phyloP scores from a whole-genome alignment of 2,797 vertebrate genomes.

The Novumbra hubbsi region DNA sequence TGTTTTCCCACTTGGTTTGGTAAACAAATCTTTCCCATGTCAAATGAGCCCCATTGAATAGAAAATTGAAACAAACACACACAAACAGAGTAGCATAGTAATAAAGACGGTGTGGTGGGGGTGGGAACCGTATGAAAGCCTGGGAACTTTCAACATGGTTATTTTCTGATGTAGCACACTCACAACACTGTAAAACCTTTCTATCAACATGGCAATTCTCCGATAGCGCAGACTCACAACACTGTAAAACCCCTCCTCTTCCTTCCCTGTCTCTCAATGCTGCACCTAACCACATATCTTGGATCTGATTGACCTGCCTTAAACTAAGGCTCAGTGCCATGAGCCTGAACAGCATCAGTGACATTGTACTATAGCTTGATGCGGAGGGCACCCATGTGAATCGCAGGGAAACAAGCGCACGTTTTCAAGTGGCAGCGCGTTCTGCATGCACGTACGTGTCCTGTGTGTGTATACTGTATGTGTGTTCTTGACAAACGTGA shows the following conservation, averaged over 20 bases:
- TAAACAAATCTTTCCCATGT: no score
- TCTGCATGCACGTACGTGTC: not conserved
- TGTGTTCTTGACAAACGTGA: conserved; percentile 38
- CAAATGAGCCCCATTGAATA: no score
- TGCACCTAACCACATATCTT: not conserved
- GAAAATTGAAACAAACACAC: not conserved
- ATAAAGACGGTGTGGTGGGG: conserved; percentile 21
- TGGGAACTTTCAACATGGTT: conserved; percentile 42
- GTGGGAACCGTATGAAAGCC: conserved; percentile 23
- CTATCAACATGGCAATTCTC: no score
- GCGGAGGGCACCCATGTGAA: not conserved
- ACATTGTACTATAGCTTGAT: not conserved
- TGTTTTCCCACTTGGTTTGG: no score
- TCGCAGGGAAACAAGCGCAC: not conserved
- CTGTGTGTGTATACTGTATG: conserved; percentile 26
- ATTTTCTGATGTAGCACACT: conserved; percentile 24
- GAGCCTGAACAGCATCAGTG: not conserved
- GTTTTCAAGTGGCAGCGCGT: not conserved
- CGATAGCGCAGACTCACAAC: not conserved
- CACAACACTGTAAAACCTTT: conserved; percentile 14
- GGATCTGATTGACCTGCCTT: not conserved
- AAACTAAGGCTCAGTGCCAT: not conserved
- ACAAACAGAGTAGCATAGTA: not conserved
- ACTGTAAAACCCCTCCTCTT: conserved; percentile 23
- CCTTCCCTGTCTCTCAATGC: conserved; percentile 27